Evolutionary conservation across 2,888 invertebrate genomes (phyloP).

Genomic region (Eupithecia insigniata): DNA sequence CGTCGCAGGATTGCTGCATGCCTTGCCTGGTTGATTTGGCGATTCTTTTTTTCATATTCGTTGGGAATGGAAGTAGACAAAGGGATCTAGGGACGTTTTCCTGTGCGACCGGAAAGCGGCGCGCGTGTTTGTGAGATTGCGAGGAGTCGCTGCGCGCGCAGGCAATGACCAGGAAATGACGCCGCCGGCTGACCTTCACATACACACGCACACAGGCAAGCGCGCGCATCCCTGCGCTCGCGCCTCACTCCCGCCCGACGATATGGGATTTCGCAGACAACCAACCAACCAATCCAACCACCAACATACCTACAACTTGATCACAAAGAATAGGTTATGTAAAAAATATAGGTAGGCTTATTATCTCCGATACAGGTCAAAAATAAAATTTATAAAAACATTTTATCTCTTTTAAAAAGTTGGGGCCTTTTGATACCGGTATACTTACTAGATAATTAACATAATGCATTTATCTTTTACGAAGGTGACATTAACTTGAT

Average conservation of each 20-base stretch:
- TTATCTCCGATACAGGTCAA: slow-evolving; percentile 22
- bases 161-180: slow-evolving; percentile 84
- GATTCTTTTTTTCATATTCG: slow-evolving; percentile 58
- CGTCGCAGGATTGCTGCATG: slow-evolving; percentile 41
- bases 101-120: slow-evolving; percentile 76
- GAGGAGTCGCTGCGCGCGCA: slow-evolving; percentile 55
- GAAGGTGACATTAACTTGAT: slow-evolving; percentile 67
- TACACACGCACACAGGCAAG: slow-evolving; percentile 54
- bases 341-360: slow-evolving; percentile 21
- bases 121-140: slow-evolving; percentile 66
- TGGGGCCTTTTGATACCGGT: slow-evolving; percentile 13
- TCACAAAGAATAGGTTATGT: neutral
- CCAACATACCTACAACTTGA: neutral
- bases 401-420: slow-evolving; percentile 44
- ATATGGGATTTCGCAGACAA: slow-evolving; percentile 46
- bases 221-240: slow-evolving; percentile 56
- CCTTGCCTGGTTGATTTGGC: slow-evolving; percentile 24
- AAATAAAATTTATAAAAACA: slow-evolving; percentile 31
- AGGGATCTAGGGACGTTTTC: slow-evolving; percentile 63
- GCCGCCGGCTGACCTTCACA: slow-evolving; percentile 81
- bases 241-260: slow-evolving; percentile 26
- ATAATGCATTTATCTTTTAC: slow-evolving; percentile 53
- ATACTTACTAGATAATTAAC: slow-evolving; percentile 7
- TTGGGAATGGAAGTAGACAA: slow-evolving; percentile 53
- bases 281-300: neutral